Conservation (phyloP, 2,888 invertebrate genomes). For the Danaus chrysippus region DNA sequence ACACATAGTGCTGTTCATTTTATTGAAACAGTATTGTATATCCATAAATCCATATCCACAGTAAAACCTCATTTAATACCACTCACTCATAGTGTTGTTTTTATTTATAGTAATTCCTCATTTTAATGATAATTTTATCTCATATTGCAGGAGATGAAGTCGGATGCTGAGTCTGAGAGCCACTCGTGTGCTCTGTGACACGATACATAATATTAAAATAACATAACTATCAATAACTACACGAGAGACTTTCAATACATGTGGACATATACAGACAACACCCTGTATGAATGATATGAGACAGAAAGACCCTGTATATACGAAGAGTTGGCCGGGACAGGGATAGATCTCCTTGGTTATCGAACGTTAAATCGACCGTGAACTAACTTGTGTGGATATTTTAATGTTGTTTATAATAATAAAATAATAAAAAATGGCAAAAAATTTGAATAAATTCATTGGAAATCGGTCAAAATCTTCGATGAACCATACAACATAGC, state of each 20-base stretch:
- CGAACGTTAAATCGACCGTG: neutral
- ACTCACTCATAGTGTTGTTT: no score
- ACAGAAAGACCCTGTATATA: no score
- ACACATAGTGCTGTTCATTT: no score
- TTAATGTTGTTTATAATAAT: neutral
- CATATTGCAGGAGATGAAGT: conserved; percentile 42
- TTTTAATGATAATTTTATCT: no score
- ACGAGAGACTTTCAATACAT: neutral
- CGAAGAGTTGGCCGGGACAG: neutral
- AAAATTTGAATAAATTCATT: neutral
- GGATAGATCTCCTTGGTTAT: neutral
- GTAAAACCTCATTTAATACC: no score
- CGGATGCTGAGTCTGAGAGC: conserved; percentile 40
- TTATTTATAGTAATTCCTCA: no score
- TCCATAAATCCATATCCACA: no score
- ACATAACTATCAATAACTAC: neutral
- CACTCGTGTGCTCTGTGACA: conserved; percentile 41
- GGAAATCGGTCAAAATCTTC: conserved; percentile 39
- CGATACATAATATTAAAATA: conserved; percentile 13
- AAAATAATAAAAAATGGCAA: neutral
- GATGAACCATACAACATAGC: conserved; percentile 51
- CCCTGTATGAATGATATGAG: no score
- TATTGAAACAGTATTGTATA: no score
- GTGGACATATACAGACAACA: neutral
- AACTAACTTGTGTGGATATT: no score